Evolutionary conservation across 2,113 vertebrate genomes (phyloP), one percentile per base, ranked within the genome.

Genomic region (Heterotilapia buettikoferi): DNA sequence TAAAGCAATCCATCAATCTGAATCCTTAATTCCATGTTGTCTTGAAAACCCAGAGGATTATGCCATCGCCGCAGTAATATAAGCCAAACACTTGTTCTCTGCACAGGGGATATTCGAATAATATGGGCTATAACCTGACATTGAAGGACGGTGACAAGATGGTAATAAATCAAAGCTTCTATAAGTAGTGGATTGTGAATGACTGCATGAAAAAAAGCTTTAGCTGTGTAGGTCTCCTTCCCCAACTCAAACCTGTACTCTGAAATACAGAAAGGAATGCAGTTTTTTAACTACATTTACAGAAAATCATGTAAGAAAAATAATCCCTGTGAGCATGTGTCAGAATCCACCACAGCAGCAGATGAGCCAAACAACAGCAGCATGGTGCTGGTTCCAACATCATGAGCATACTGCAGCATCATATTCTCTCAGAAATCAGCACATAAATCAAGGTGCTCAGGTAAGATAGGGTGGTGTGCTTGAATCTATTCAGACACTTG

Each of bases 1-100:
- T 83, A 45, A 16, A 90, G 29, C 78, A 82, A 90, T 94, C 66
- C 83, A 89, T 92, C 90, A 88, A 50, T 87, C 31, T 31, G 43
- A 84, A 40, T 79, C 6, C 73, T 61, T 38, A 80, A 61, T 57
- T 56, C 80, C 63, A 63, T 53, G 52, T 68, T 85, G 12, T 81
- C 63, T 56, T 83, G 9, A 88, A 86, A 80, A 53, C 66, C 33
- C 63, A 19, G 5, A 73, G 66, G 78, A 86, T 78, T 47, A 63
- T 84, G n/a, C 79, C 18, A 61, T 84, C 78, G 36, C 33, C 5
- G 3, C 7, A 38, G 33, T 29, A 81, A 7, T 29, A 57, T 18
- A 16, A 54, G 6, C 12, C 10, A 43, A 29, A 16, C 10, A 50
- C 2, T 78, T 68, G 21, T 24, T 86, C 36, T 2, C 21, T 29